Evolutionary conservation across 2,113 vertebrate species (phyloP).

Genomic region (Mirza zaza): DNA sequence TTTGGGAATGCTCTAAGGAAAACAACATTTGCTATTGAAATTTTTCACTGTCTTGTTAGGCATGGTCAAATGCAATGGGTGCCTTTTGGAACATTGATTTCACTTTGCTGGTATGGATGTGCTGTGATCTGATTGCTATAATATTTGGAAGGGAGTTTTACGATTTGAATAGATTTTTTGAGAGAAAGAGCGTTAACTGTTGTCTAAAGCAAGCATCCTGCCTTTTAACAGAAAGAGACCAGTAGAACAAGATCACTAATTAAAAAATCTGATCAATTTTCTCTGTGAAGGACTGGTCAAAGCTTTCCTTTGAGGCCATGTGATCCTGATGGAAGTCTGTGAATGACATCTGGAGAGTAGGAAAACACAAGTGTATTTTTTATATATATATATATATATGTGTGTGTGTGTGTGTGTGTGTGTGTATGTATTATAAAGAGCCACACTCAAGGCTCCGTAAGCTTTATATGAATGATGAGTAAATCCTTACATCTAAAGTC

Average conservation of each 20-base stretch:
- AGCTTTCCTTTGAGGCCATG: neutral
- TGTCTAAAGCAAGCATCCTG: neutral
- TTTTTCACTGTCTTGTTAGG: neutral
- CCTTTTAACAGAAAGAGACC: neutral
- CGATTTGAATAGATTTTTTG: neutral
- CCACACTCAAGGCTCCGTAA: neutral
- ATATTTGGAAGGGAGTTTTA: neutral
- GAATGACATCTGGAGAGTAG: neutral
- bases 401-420: too few species aligned
- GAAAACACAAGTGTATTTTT: neutral
- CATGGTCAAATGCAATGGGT: neutral
- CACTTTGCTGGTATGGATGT: neutral
- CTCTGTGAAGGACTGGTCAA: neutral
- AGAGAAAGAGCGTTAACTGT: neutral
- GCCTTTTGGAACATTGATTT: neutral
- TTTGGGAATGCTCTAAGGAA: constrained; percentile 66
- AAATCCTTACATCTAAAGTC: neutral
- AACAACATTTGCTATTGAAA: constrained; percentile 37
- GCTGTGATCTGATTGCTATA: neutral
- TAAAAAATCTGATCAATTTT: neutral
- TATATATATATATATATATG: too few species aligned
- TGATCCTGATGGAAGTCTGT: too few species aligned
- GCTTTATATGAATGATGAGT: neutral
- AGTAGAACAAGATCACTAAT: neutral
- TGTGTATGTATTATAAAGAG: neutral